These are phyloP conservation scores for Choloepus didactylus DNA, from an alignment of 2,797 vertebrate species.

Conservation along the genomic window DNA sequence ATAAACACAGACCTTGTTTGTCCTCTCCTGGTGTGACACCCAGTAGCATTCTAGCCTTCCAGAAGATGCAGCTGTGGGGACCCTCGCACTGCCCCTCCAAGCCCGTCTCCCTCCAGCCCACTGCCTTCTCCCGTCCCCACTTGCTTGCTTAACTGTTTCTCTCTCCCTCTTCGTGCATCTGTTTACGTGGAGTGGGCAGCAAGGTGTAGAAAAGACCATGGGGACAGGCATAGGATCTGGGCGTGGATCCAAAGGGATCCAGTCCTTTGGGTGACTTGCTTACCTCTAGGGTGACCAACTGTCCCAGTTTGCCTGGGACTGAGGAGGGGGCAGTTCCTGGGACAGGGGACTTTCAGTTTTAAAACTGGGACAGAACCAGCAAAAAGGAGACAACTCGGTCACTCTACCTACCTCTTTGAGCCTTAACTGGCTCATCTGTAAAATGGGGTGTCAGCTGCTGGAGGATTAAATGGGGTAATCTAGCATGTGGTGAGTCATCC, in stretches of 20 bases:
- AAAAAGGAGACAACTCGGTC: not conserved
- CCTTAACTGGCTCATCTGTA: not conserved
- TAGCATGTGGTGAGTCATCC: accelerated
- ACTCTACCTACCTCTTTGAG: not conserved
- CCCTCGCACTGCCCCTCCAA: not conserved
- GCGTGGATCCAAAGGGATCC: not conserved
- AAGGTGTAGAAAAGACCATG: not conserved
- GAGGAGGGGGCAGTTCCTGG: not conserved
- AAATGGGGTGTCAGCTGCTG: not conserved
- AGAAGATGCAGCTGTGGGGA: not conserved
- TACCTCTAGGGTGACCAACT: not conserved
- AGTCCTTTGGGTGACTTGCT: not conserved
- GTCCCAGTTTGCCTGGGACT: not conserved
- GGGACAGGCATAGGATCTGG: not conserved
- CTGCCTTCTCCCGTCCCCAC: accelerated
- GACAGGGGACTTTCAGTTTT: not conserved
- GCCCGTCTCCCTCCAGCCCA: not conserved
- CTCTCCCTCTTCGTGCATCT: not conserved
- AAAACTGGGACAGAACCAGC: not conserved
- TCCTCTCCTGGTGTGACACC: not conserved
- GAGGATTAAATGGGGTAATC: not conserved
- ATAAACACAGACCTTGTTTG: not conserved
- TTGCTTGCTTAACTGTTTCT: not conserved
- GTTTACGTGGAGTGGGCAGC: not conserved
- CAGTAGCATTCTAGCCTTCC: not conserved